Evolutionary conservation across 2,797 vertebrate species (phyloP), one percentile per base, ranked within the genome.

Genomic region (Lindbergichthys nudifrons): DNA sequence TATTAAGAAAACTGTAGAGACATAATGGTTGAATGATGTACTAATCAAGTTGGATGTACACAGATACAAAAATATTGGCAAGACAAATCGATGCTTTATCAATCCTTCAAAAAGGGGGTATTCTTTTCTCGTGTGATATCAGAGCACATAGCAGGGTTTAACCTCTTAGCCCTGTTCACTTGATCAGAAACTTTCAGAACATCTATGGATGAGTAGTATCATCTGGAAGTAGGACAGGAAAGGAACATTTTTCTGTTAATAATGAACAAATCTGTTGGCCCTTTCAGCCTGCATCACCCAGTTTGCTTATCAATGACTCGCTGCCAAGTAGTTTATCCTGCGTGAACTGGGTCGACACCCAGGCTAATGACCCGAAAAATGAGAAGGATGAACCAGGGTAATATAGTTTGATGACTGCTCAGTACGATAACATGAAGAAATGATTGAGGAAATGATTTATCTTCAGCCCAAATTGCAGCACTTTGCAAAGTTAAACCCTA

Each of bases 301-400:
- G 32, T 36, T 36, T 36, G 8, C 8, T 36, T 36, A 36, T 36
- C 32, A 9, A 26, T 26, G 26, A 36, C 32, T 32, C 32, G 32
- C 8, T 36, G 8, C 32, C 4, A 36, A 7, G 32, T 36, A 36
- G 32, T 9, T 36, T 36, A 36, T 9, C 32, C 39, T 30, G 21
- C 39, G 32, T 75, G 30, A 87, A 80, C 16, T 86, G 43, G 76
- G 74, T 82, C 83, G 80, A 12, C n/a, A 30, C 18, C 26, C 19
- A 51, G 43, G 0, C 1, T 53, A 21, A 48, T 43, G 5, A 21
- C 10, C 1, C 45, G 19, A 42, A 45, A 57, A 48, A 72, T 16
- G 77, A 30, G 26, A 54, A 63, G 21, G 71, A 41, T 21, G 3
- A 18, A 3, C 12, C 12, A 19, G 3, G 32, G 32, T 36, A 36